Conservation (phyloP, 2,888 invertebrate species). For the Himalopsyche kuldschensis region DNA sequence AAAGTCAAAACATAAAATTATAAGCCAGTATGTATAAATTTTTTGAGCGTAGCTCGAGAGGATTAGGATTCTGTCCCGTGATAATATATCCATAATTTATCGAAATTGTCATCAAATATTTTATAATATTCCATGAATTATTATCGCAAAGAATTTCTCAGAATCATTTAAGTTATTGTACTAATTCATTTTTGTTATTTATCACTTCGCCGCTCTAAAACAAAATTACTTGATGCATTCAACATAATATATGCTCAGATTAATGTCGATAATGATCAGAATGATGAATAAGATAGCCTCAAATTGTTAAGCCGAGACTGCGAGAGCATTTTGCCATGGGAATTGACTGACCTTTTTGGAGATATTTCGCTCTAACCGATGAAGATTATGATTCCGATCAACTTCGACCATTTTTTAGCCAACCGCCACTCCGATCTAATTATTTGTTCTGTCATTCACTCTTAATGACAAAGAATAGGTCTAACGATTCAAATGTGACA, state of each 20-base stretch:
- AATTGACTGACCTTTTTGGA: background rate
- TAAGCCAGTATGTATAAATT: too few species aligned
- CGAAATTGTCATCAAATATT: background rate
- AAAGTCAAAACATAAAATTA: too few species aligned
- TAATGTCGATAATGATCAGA: background rate
- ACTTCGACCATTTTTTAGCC: background rate
- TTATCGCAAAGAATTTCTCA: background rate
- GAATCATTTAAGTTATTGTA: background rate
- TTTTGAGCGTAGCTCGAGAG: too few species aligned
- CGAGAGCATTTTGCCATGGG: background rate
- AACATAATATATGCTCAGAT: background rate
- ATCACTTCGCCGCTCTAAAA: background rate
- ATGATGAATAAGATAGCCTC: background rate
- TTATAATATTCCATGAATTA: background rate
- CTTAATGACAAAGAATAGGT: too few species aligned
- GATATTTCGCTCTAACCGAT: background rate
- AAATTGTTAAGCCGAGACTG: background rate
- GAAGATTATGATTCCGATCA: background rate
- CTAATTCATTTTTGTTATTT: background rate
- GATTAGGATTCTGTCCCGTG: too few species aligned
- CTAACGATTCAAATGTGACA: too few species aligned
- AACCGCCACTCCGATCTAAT: background rate
- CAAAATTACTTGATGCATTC: background rate
- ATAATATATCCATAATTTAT: too few species aligned
- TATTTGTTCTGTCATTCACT: background rate